phyloP scores from a whole-genome alignment of 2,888 invertebrate species.

The Acrobasis repandana region DNA sequence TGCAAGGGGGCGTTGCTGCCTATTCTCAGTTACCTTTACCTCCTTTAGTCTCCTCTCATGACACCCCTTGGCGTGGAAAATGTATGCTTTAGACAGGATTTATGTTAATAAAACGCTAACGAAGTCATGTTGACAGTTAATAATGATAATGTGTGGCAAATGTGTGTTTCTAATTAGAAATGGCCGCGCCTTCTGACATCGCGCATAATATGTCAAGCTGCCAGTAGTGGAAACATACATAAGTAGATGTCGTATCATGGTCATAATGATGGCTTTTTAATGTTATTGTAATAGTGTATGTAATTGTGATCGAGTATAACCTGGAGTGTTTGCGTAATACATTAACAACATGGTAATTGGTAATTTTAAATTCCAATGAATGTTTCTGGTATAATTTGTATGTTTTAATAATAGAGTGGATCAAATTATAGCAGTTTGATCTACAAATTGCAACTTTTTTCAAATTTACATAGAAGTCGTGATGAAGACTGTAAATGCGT shows the following conservation, averaged over 20 bases:
- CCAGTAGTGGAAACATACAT: neutral
- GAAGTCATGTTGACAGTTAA: neutral
- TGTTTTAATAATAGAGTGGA: neutral
- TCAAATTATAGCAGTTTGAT: neutral
- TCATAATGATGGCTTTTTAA: neutral
- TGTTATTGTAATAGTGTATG: slow-evolving; percentile 4
- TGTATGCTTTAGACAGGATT: too few species aligned
- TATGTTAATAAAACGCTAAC: too few species aligned
- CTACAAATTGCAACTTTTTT: neutral
- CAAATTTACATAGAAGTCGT: neutral
- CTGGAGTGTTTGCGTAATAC: too few species aligned
- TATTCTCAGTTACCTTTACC: too few species aligned
- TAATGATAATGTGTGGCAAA: neutral
- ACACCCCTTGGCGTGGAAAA: too few species aligned
- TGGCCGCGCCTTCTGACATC: neutral
- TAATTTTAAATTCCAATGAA: neutral
- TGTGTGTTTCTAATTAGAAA: neutral
- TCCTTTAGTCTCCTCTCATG: too few species aligned
- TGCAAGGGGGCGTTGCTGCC: too few species aligned
- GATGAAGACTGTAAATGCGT: slow-evolving; percentile 1
- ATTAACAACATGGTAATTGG: neutral
- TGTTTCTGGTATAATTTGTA: neutral
- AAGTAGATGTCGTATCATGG: neutral
- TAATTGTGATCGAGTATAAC: neutral
- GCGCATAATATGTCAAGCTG: neutral